Base-by-base conservation (phyloP, 2,888 invertebrate species). In the Morpho achilles region DNA sequence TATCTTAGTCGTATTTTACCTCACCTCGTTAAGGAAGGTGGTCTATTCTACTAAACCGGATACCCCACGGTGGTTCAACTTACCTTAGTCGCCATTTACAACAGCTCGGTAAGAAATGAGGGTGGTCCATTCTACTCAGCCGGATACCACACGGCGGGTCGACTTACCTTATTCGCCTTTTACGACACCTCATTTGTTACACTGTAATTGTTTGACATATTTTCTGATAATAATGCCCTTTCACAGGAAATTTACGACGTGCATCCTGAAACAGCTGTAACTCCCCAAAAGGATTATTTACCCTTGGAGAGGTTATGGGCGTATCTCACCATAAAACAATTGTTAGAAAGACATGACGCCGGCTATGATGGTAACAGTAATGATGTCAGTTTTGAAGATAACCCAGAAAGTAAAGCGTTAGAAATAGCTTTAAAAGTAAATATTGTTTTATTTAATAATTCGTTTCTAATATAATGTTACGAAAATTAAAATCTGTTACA, bases 321-420 rank as follows among this genome's bases (percentile, higher is more conserved):
- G 2, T 94, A 94, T 75, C 82, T 94, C 65, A 93, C 92, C 44
- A 92, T 95, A 58, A 92, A 92, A 64, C 93, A 94, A 70, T 80
- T 94, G 58, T 75, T 94, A 49, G 92, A 93, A 70, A 79, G 92
- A 69, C 80, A 84, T 46, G 91, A 91, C 63, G 77, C 84, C 3
- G 63, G 65, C 0, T 60, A 70, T 7, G 61, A 70, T 7, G 42
- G 59, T 32, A 66, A 72, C 8, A 69, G 74, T 8, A 72, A 77
- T 40, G 75, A 76, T 7, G 70, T 78, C 42, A 67, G 76, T 1
- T 84, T 87, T 0, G 90, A 91, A 64, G 86, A 92, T 67, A 90
- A 84, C n/a, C 43, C 43, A 9, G 90, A 91, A 64, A 86, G 91
- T 67, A 90, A 85, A 66, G 93, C 93, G 0, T 76, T 93, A 3